These are phyloP conservation scores for Apamea crenata DNA, from an alignment of 2,888 invertebrate genomes.

Conservation along the genomic window DNA sequence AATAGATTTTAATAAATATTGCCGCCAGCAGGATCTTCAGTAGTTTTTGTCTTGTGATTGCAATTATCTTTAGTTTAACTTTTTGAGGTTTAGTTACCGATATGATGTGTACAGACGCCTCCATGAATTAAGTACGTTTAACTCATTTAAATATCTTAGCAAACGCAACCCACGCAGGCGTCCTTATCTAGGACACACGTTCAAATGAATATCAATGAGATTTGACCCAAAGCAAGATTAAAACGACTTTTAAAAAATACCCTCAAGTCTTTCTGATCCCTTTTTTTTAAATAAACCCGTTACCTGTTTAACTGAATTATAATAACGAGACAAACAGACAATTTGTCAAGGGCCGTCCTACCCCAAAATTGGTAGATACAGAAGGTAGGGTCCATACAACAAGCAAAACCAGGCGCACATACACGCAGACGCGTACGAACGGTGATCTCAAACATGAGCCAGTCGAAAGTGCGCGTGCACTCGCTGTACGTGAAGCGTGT, in stretches of 20 bases:
- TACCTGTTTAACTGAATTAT: slow-evolving; percentile 62
- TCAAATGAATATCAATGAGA: slow-evolving; percentile 41
- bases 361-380: background rate
- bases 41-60: background rate
- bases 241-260: slow-evolving; percentile 22
- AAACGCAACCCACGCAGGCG: background rate
- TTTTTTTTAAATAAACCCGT: slow-evolving; percentile 48
- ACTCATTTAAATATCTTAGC: background rate
- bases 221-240: slow-evolving; percentile 6
- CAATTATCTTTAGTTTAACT: background rate
- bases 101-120: background rate
- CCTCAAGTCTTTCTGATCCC: slow-evolving; percentile 17
- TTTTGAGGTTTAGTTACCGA: background rate
- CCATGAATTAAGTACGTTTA: background rate
- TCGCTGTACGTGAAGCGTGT: background rate
- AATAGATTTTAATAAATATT: background rate
- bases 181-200: background rate
- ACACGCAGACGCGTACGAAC: background rate
- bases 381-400: background rate
- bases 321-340: slow-evolving; percentile 63
- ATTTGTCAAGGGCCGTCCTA: slow-evolving; percentile 43
- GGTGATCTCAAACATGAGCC: background rate
- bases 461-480: background rate
- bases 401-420: too few species aligned
- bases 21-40: background rate